Base-by-base conservation (phyloP, 2,113 vertebrate genomes). In the Entosphenus tridentatus region DNA sequence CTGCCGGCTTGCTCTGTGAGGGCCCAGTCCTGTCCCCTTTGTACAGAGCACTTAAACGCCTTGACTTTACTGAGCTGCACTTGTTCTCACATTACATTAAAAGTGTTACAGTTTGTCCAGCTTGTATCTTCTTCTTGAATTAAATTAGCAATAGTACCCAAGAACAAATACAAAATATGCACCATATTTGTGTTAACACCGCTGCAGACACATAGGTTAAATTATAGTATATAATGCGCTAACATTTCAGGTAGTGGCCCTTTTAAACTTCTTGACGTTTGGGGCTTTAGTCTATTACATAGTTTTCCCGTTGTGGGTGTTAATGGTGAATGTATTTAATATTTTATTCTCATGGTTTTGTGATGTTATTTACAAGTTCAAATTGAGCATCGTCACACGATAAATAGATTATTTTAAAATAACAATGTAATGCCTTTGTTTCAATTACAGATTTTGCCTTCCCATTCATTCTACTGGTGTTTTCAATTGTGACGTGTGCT, bases 1-100 rank as follows among this genome's bases (percentile, higher is more conserved):
- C 91, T 4, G 93, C 89, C 67, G 93, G 93, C 13, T 80, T 98
- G 72, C 82, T 98, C 12, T 98, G 93, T 98, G 78, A 90, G 92
- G 82, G 17, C 57, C n/a, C 16, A 8, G 12, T 3, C 13, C 71
- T 71, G 16, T 57, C 55, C 56, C 68, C 39, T 39, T 39, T 39
- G 39, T 39, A 39, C 39, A 39, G 39, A 39, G 39, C 39, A 39
- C 39, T 7, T 57, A 57, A 18, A 57, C 5, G 57, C 54, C 14
- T 57, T 39, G 54, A 17, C 56, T 11, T 65, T 39, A 5, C 21
- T 58, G 10, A 70, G 8, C 39, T 12, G 18, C 56, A 2, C 8
- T 57, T 70, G 16, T 16, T 56, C 16, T 21, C 13, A 11, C 13
- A 59, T 11, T 16, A 7, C 54, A 69, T 17, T 68, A 54, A 16